phyloP scores from a whole-genome alignment of 2,888 invertebrate genomes.

The Campoletis raptor region DNA sequence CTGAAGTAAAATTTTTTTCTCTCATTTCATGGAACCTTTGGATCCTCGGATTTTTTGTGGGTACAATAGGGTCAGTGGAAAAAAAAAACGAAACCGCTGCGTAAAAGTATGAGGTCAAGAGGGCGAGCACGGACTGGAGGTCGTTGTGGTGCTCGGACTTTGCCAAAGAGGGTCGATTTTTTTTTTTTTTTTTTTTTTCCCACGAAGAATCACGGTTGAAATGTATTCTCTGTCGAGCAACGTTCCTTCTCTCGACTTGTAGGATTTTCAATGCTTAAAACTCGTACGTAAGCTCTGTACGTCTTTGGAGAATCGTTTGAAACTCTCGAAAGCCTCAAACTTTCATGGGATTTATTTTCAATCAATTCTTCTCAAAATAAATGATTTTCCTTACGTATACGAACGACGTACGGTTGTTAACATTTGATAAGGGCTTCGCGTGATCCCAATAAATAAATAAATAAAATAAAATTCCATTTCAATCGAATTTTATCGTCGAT shows the following conservation, averaged over 20 bases:
- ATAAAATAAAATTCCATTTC: background rate
- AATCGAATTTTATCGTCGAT: background rate
- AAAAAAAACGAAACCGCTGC: background rate
- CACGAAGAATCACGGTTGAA: constrained; percentile 13
- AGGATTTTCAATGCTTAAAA: background rate
- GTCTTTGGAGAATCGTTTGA: constrained; percentile 27
- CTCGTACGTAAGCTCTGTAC: constrained; percentile 22
- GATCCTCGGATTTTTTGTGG: constrained; percentile 1
- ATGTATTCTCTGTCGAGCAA: constrained; percentile 55
- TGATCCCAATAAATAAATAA: background rate
- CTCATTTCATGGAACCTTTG: background rate
- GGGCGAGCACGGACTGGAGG: constrained; percentile 9
- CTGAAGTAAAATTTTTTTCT: background rate
- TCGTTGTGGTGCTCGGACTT: constrained; percentile 4
- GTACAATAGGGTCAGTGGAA: constrained; percentile 8
- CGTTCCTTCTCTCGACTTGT: constrained; percentile 41
- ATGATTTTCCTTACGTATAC: background rate
- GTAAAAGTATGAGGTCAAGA: constrained; percentile 26
- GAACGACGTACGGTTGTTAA: constrained; percentile 7
- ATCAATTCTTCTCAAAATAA: background rate
- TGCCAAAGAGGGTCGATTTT: background rate
- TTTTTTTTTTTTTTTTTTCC: constrained; percentile 11
- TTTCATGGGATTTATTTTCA: constrained; percentile 7
- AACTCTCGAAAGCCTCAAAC: background rate
- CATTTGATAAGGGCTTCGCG: background rate